Percentiles rank a stretch among this genome's conserved stretches.
These are phyloP conservation scores for Xestoiulus laeticollis DNA, from an alignment of 2,888 invertebrate genomes.

Conservation along the genomic window DNA sequence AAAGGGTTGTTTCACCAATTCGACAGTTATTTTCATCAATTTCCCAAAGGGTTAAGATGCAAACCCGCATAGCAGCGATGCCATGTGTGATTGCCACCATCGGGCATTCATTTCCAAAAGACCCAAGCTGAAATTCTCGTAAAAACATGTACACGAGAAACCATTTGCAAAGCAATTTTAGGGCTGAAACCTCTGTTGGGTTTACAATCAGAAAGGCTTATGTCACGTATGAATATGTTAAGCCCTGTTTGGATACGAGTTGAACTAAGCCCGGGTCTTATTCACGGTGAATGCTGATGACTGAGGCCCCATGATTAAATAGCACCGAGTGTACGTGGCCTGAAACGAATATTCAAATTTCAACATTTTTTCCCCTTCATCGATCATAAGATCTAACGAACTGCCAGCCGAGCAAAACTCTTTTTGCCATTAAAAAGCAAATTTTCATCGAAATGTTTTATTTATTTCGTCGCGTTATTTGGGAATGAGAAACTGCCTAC, in stretches of 20 bases:
- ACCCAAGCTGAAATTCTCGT: not conserved
- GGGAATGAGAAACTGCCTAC: not conserved
- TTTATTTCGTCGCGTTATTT: not conserved
- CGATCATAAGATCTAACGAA: slow-evolving; percentile 38
- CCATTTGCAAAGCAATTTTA: slow-evolving; percentile 12
- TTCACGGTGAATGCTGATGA: slow-evolving; percentile 43
- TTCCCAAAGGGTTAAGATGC: not conserved
- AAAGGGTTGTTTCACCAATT: not conserved
- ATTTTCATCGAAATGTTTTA: slow-evolving; percentile 6
- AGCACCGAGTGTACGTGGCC: slow-evolving; percentile 17
- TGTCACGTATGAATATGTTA: slow-evolving; percentile 43
- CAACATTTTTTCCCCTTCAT: not conserved
- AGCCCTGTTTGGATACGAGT: slow-evolving; percentile 12
- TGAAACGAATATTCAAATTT: slow-evolving; percentile 39
- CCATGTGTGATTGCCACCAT: slow-evolving; percentile 17
- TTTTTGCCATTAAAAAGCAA: slow-evolving; percentile 22
- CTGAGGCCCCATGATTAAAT: slow-evolving; percentile 34
- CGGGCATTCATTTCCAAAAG: slow-evolving; percentile 31
- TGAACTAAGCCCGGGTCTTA: slow-evolving; percentile 24
- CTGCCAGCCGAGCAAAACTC: not conserved
- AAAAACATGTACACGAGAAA: not conserved
- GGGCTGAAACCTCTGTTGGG: not conserved
- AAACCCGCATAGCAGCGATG: not conserved
- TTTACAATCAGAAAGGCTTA: slow-evolving; percentile 8
- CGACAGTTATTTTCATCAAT: not conserved